Percentiles rank a stretch among this genome's conserved stretches.
Conservation (phyloP, 30 jellyfish, hydroid and myxozoan species). For the Morbakka virulenta region DNA sequence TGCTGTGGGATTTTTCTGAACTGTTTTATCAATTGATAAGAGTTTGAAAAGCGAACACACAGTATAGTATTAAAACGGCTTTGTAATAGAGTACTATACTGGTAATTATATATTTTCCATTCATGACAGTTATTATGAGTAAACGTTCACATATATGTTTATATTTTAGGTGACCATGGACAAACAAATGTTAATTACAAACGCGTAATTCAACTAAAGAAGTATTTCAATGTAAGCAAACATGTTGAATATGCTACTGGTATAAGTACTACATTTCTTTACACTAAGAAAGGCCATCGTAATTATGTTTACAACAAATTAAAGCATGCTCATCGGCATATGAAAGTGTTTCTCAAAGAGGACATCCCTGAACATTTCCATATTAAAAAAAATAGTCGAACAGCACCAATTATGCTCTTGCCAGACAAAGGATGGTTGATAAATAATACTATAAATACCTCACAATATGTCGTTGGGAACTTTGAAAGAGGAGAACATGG, state of each 20-base stretch:
- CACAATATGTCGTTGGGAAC: conserved; percentile 32
- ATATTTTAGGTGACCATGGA: conserved; percentile 98
- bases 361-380: conserved; percentile 78
- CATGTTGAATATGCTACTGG: conserved; percentile 50
- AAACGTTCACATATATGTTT: no score
- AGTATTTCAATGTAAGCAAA: conserved; percentile 54
- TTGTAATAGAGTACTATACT: no score
- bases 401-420: conserved; percentile 73
- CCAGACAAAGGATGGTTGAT: conserved; percentile 89
- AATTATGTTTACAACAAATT: conserved; percentile 40
- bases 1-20: no score
- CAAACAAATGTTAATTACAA: conserved; percentile 38
- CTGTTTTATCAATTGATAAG: no score
- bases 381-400: conserved; percentile 49
- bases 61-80: no score
- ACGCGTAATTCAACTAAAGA: conserved; percentile 62
- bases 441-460: conserved; percentile 18
- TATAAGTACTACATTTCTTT: conserved; percentile 46
- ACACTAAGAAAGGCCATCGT: conserved; percentile 51
- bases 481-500: conserved; percentile 95
- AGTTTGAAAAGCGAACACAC: no score
- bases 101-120: no score
- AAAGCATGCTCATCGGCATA: conserved; percentile 44
- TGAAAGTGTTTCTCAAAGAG: conserved; percentile 65
- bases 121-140: no score